Conservation (phyloP, 2,113 vertebrate genomes). For the Tupaia tana region DNA sequence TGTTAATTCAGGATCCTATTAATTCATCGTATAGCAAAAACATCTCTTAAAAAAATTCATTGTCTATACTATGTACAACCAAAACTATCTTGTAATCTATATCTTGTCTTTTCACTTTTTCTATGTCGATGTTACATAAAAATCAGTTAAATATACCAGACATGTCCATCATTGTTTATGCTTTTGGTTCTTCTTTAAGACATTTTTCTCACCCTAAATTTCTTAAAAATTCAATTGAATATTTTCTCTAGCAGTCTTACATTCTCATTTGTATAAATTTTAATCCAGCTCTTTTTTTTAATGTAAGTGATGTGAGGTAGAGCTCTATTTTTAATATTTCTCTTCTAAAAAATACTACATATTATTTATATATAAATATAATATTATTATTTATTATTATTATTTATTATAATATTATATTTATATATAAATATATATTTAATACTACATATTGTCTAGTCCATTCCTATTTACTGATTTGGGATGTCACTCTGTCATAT, state of each 20-base stretch:
- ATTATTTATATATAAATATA: no score
- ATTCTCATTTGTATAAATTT: neutral
- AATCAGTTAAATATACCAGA: neutral
- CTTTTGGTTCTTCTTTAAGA: no score
- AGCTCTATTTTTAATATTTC: neutral
- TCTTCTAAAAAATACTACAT: neutral
- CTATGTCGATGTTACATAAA: neutral
- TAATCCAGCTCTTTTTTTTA: neutral
- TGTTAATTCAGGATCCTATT: neutral
- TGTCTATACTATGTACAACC: neutral
- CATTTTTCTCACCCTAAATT: neutral
- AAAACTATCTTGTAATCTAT: neutral
- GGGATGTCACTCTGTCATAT: accelerated
- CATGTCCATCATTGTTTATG: neutral
- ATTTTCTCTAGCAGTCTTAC: neutral
- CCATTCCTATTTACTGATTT: neutral
- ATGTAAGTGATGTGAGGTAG: neutral
- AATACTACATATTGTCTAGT: neutral
- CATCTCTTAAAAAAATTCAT: neutral
- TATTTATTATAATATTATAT: no score
- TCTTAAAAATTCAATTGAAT: neutral
- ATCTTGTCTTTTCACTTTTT: neutral
- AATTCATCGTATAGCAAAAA: no score
- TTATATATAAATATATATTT: no score
- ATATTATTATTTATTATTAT: no score